Evolutionary conservation across 1,140 invertebrate species (phyloP), one percentile per base, ranked within the genome.

Genomic region (Teleogryllus occipitalis): DNA sequence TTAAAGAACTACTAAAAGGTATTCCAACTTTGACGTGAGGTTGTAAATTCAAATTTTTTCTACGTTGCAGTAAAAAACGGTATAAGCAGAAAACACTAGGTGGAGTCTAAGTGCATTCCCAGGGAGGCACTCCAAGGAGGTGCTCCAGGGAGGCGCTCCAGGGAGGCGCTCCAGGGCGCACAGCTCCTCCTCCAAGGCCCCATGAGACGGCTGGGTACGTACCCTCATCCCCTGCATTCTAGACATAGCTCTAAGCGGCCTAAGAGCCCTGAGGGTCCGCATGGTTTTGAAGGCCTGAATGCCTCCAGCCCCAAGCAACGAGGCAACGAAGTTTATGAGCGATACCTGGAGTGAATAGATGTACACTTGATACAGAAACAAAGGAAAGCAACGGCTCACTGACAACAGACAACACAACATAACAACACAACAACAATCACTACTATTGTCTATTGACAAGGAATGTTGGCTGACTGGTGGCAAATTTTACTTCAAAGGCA

Each of bases 251-350:
- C 95, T 93, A 88, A 97, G 91, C 86, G 96, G 96, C 87, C 96
- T 93, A 88, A 98, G 92, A 87, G 96, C 96, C 90, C 96, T 92
- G 85, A 97, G 91, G 85, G 96, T 97, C 92, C 96, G 89, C 96
- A 97, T 97, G 87, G 96, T 97, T 94, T 97, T 97, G 93, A 97
- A 97, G 88, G 96, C 96, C 92, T 97, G 95, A 92, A 97, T 97
- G 89, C 95, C 95, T 87, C 95, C 95, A 87, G 94, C 95, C 87
- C 96, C 95, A 89, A 92, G 92, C 87, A 97, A 91, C 87, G 95
- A 95, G 87, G 96, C 96, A 89, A 96, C 92, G 91, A 97, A 96
- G 92, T 98, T 97, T 90, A 98, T 96, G 89, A 97, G 92, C 87
- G 96, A 98, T 87, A 97, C 95, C 95, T 96, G 92, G 85, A 87